These are phyloP conservation scores for Oegoconia quadripuncta DNA, from an alignment of 2,888 invertebrate genomes.

Conservation along the genomic window DNA sequence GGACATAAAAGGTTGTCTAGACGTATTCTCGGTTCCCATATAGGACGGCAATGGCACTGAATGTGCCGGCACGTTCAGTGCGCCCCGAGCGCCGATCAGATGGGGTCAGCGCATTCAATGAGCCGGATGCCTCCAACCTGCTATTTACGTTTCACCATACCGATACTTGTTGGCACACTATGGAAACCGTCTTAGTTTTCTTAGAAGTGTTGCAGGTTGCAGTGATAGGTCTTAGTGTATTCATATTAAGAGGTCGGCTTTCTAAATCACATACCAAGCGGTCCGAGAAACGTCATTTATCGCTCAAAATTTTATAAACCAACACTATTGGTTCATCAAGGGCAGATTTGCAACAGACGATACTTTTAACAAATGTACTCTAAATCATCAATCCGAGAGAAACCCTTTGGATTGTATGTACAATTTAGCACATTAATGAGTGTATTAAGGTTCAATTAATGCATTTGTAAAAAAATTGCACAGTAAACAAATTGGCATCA, in stretches of 20 bases:
- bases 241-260: background rate
- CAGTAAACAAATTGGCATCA: too few relatives aligned
- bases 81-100: slow-evolving; percentile 67
- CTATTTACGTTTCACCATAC: slow-evolving; percentile 76
- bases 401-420: too few relatives aligned
- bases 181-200: slow-evolving; percentile 56
- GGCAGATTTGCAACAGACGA: too few relatives aligned
- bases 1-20: slow-evolving; percentile 9
- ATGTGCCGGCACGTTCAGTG: slow-evolving; percentile 49
- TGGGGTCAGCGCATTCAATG: slow-evolving; percentile 78
- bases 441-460: too few relatives aligned
- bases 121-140: slow-evolving; percentile 75
- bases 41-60: slow-evolving; percentile 37
- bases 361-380: too few relatives aligned
- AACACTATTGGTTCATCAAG: too few relatives aligned
- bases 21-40: slow-evolving; percentile 16
- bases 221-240: slow-evolving; percentile 7
- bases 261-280: too few relatives aligned
- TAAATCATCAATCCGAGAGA: too few relatives aligned
- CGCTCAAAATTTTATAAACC: too few relatives aligned
- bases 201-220: slow-evolving; percentile 11
- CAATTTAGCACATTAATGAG: too few relatives aligned
- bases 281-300: too few relatives aligned
- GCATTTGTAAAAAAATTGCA: too few relatives aligned
- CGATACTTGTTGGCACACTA: slow-evolving; percentile 72